Conservation (phyloP, 2,113 vertebrate genomes). For the Hemibates koningsi region DNA sequence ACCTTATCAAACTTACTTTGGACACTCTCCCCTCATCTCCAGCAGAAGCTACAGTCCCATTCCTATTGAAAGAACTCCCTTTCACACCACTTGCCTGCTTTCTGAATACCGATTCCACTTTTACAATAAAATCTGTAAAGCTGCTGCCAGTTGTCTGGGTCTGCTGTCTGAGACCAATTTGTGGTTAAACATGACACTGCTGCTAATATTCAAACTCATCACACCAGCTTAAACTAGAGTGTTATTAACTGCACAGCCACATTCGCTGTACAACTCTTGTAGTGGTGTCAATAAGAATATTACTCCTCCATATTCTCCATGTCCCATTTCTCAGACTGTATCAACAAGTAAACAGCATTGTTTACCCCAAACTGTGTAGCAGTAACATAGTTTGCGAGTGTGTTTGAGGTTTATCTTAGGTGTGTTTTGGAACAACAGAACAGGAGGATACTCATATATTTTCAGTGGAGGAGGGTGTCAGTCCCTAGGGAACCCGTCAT, state of each 20-base stretch:
- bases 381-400: neutral
- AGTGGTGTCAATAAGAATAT: neutral
- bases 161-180: neutral
- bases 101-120: neutral
- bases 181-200: neutral
- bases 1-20: neutral
- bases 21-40: neutral
- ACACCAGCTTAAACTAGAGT: neutral
- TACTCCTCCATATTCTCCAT: neutral
- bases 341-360: conserved; percentile 46
- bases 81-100: neutral
- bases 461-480: conserved; percentile 13
- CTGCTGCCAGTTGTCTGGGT: neutral
- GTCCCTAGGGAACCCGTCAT: conserved; percentile 31
- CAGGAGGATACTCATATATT: conserved; percentile 33
- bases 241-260: neutral
- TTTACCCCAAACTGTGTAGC: neutral
- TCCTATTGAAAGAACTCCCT: neutral
- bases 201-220: neutral
- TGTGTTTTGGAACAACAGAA: conserved; percentile 35
- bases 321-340: neutral
- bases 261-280: neutral
- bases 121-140: neutral
- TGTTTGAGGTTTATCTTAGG: conserved; percentile 29
- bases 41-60: neutral